Base-by-base conservation (phyloP, 2,113 vertebrate species). In the Asarcornis scutulata region DNA sequence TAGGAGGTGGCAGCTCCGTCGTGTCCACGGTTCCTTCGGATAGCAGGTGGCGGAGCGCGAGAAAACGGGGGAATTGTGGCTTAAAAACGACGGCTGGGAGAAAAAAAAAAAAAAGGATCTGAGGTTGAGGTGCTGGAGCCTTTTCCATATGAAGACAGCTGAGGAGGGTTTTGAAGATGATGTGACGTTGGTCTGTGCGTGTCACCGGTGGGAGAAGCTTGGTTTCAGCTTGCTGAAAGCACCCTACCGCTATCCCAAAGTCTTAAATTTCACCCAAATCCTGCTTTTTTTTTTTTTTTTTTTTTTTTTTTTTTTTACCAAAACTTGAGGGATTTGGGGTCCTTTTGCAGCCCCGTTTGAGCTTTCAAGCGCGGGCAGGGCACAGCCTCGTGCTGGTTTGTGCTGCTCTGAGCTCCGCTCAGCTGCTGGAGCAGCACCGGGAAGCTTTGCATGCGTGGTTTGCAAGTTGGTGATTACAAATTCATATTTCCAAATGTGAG, bases 161-260 rank as follows among this genome's bases (percentile, higher is more conserved):
- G 74, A 10, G 42, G 34, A 59, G 31, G 46, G 56, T 27, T 93
- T 15, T 66, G 68, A 29, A 31, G 22, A 3, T 18, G 66, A 15
- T 14, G 3, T 22, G 27, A 38, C 0, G 3, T 11, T 0, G 6
- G 63, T 34, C 17, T 11, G 59, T 2, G 40, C 31, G 36, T 36
- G 64, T 38, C 69, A 40, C 29, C 72, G 1, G 2, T 26, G 78
- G 23, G 62, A 44, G 62, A 52, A 9, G 25, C 0, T 44, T 67
- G 85, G 53, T 80, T 72, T 63, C 67, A 62, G 1, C 48, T 56
- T 73, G 5, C 0, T 55, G 88, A 20, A 50, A 77, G 55, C 72
- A 22, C 55, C 88, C 88, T 48, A 60, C 87, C 60, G 71, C 38
- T 56, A 18, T 16, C 27, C 64, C 6, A 2, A 80, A 88, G n/a